These are phyloP conservation scores for Marcusenius ussheri DNA, from an alignment of 2,113 vertebrate genomes.

Conservation along the genomic window DNA sequence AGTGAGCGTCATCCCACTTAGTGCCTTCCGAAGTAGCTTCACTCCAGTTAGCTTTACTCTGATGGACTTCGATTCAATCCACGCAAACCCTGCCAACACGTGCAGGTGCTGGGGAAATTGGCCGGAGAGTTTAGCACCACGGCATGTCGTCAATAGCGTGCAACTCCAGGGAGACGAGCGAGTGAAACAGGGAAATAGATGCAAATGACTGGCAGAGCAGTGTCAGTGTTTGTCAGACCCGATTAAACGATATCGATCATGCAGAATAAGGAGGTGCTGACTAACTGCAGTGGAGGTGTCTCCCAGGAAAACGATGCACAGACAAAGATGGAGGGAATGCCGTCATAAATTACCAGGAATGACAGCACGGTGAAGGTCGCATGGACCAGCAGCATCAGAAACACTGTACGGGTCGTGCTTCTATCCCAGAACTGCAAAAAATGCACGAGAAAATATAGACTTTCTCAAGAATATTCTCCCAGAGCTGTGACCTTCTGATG, in stretches of 20 bases:
- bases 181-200: neutral
- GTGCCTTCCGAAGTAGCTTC: neutral
- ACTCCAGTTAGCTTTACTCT: neutral
- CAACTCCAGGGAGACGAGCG: neutral
- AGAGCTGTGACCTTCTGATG: neutral
- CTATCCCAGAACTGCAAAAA: neutral
- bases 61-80: neutral
- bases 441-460: neutral
- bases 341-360: neutral
- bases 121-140: neutral
- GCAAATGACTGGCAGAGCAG: constrained; percentile 13
- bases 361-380: neutral
- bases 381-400: neutral
- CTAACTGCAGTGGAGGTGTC: neutral
- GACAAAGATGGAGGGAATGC: neutral
- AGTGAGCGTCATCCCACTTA: neutral
- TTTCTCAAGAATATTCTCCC: neutral
- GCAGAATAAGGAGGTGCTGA: neutral
- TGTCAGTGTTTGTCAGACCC: constrained; percentile 10
- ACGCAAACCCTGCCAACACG: neutral
- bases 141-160: neutral
- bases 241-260: constrained; percentile 29
- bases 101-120: neutral
- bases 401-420: neutral
- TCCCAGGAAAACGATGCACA: neutral